Percentiles rank a stretch among this genome's conserved stretches.
These are phyloP conservation scores for Eristalinus sepulchralis DNA, from an alignment of 2,888 invertebrate genomes.

Conservation along the genomic window DNA sequence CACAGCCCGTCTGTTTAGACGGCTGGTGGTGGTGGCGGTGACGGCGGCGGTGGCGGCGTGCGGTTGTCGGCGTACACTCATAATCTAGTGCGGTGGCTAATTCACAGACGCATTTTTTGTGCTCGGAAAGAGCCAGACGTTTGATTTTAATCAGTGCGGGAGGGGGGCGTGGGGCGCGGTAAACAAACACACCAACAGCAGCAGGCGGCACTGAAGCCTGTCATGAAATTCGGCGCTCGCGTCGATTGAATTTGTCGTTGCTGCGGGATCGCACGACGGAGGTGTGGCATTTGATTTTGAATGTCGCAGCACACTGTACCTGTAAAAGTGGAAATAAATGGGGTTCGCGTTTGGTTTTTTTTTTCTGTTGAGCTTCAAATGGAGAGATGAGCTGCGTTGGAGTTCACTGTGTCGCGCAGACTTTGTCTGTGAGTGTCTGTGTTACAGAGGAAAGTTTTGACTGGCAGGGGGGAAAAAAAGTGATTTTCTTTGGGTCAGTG, in stretches of 20 bases:
- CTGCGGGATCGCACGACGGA: conserved; percentile 15
- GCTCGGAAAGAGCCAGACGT: conserved; percentile 44
- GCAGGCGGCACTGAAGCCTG: conserved; percentile 3
- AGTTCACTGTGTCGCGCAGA: background rate
- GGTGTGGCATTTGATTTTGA: conserved; percentile 45
- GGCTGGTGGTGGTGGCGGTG: conserved; percentile 14
- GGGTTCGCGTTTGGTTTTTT: too few species aligned
- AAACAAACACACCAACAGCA: conserved; percentile 16
- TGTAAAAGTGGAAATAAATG: background rate
- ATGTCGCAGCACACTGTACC: background rate
- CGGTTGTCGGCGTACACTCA: conserved; percentile 20
- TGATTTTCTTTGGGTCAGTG: background rate
- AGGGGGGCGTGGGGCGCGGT: background rate
- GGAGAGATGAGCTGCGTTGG: background rate
- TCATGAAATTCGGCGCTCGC: background rate
- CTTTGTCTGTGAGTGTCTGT: background rate
- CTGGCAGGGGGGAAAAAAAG: background rate
- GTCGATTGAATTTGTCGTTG: background rate
- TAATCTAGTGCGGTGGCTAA: conserved; percentile 53
- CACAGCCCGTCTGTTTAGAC: conserved; percentile 21
- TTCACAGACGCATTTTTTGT: conserved; percentile 55
- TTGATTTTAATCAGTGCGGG: conserved; percentile 32
- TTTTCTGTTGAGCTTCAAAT: background rate
- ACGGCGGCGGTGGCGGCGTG: background rate
- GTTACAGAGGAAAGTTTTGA: background rate